Base-by-base conservation (phyloP, 2,113 vertebrate genomes). In the Sula dactylatra region DNA sequence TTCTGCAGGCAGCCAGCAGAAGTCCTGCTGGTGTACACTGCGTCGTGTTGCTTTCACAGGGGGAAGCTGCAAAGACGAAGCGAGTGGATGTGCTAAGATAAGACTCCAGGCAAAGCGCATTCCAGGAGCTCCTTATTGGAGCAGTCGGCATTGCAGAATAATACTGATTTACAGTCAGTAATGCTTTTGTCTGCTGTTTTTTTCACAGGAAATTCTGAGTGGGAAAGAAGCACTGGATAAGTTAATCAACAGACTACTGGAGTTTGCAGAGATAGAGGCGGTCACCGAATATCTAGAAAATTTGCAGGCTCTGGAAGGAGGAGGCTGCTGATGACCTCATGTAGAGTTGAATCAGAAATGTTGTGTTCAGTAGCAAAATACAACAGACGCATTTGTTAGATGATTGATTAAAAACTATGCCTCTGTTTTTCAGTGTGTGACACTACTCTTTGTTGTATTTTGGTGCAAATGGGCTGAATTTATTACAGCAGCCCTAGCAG, bases 221-320 rank as follows among this genome's bases (percentile, higher is more conserved):
- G 99, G 99, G 59, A 99, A 98, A 27, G 98, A 98, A 61, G 96
- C 85, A 9, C 97, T 99, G 62, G 98, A 99, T 83, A 97, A 99
- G 26, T 94, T 99, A 50, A 99, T 99, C 95, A 90, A 93, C 59
- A 98, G 97, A 38, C 66, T 99, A 0, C 97, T 98, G 77, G 98
- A 98, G 42, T 98, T 98, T 49, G 96, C 98, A 6, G 98, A 99
- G 71, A 97, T 95, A 85, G 98, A 99, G 89, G 98, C 98, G 65
- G 85, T 99, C 19, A 95, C 98, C 3, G 98, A 99, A 32, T 88
- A 98, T 93, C 98, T 98, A 83, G 98, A 98, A 97, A 98, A 93
- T 49, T 32, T 98, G 83, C 97, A 97, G 90, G 47, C 96, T 86
- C 74, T 67, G 34, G 95, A 97, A 94, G 85, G 87, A 93, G 91